Evolutionary conservation across 2,797 vertebrate species (phyloP).

Genomic region (Tokudaia muenninki): DNA sequence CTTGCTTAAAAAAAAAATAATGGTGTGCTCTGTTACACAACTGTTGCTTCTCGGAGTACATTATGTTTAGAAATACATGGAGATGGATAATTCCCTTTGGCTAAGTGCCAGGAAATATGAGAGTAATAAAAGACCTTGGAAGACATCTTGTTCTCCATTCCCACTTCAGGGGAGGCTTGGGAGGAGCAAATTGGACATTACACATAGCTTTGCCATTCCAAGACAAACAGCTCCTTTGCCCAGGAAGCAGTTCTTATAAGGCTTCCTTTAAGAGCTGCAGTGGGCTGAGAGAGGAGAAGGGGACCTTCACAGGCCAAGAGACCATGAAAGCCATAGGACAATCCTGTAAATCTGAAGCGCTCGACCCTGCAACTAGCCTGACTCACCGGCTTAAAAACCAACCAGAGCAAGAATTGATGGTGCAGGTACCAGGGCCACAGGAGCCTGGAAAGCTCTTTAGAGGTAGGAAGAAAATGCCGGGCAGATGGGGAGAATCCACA

Average conservation of each 20-base stretch:
- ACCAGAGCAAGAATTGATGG: not conserved
- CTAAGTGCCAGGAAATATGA: not conserved
- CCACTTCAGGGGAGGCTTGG: not conserved
- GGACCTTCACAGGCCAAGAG: not conserved
- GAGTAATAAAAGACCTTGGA: not conserved
- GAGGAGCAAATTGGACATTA: not conserved
- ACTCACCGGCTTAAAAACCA: slow-evolving; percentile 44
- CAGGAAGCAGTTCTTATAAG: not conserved
- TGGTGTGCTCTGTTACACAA: not conserved
- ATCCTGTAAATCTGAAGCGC: not conserved
- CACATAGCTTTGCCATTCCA: not conserved
- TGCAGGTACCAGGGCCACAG: not conserved
- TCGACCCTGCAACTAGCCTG: not conserved
- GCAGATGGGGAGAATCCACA: slow-evolving; percentile 55
- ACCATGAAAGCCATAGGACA: not conserved
- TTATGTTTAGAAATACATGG: slow-evolving; percentile 1
- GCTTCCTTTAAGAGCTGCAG: not conserved
- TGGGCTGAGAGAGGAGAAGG: not conserved
- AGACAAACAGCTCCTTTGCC: not conserved
- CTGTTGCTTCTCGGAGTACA: not conserved
- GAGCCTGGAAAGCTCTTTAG: slow-evolving; percentile 43
- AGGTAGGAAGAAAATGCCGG: slow-evolving; percentile 56
- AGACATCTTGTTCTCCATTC: not conserved
- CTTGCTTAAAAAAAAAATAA: not conserved
- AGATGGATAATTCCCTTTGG: not conserved